Evolutionary conservation across 2,888 invertebrate species (phyloP).

Genomic region (Coleophora flavipennella): DNA sequence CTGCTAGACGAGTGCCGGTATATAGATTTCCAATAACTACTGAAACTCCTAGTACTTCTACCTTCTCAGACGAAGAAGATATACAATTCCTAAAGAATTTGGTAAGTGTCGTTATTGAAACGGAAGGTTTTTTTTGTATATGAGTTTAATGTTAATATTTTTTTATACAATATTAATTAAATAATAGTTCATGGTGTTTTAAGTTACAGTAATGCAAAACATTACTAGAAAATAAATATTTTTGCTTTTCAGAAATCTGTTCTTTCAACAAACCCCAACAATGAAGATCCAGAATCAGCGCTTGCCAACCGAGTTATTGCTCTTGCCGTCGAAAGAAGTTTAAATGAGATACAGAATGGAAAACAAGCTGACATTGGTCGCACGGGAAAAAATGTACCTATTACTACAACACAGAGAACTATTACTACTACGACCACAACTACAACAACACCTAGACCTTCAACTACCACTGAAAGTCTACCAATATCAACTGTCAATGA

Average conservation of each 20-base stretch:
- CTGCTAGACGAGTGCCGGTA: conserved; percentile 30
- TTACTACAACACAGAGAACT: conserved; percentile 32
- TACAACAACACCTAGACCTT: conserved; percentile 29
- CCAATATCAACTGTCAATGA: conserved; percentile 35
- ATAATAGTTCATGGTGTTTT: too few relatives aligned
- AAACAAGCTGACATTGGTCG: conserved; percentile 31
- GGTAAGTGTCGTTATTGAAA: conserved; percentile 45
- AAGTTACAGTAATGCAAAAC: too few relatives aligned
- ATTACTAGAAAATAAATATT: not conserved
- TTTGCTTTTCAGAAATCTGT: conserved; percentile 57
- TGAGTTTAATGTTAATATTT: too few relatives aligned
- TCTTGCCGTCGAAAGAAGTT: conserved; percentile 65
- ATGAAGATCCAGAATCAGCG: conserved; percentile 57
- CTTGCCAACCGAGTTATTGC: conserved; percentile 71
- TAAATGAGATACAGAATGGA: conserved; percentile 54
- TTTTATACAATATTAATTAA: too few relatives aligned
- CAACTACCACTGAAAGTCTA: conserved; percentile 36
- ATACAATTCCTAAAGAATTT: conserved; percentile 74
- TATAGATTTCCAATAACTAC: conserved; percentile 42
- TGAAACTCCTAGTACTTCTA: conserved; percentile 56
- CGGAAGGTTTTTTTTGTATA: not conserved
- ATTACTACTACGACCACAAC: conserved; percentile 36
- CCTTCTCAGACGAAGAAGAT: conserved; percentile 70
- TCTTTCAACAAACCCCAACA: conserved; percentile 44
- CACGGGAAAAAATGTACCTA: conserved; percentile 38